Percentiles rank a stretch among this genome's conserved stretches.
These are phyloP conservation scores for Ceratothoa steindachneri DNA, from an alignment of 2,888 invertebrate species.

Conservation along the genomic window DNA sequence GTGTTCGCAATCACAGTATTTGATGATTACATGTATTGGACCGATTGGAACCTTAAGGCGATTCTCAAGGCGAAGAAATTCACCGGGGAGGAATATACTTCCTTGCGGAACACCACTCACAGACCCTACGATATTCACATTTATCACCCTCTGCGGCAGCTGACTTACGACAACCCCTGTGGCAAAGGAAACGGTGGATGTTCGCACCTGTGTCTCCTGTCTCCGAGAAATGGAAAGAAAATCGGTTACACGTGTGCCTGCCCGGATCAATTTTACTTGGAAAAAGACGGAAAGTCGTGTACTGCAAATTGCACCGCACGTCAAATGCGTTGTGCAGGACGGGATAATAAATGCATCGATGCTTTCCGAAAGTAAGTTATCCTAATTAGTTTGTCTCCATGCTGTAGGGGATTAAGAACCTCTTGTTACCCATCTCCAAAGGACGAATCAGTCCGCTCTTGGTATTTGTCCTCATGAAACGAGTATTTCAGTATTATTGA, in stretches of 20 bases:
- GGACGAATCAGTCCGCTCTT: no score
- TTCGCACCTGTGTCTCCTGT: conserved; percentile 87
- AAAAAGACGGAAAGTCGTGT: conserved; percentile 76
- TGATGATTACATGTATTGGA: conserved; percentile 90
- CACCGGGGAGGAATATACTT: conserved; percentile 64
- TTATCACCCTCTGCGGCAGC: conserved; percentile 81
- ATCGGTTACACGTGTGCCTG: conserved; percentile 82
- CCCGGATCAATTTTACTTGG: conserved; percentile 85
- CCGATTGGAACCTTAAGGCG: conserved; percentile 95
- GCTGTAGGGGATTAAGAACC: no score
- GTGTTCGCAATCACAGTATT: conserved; percentile 91
- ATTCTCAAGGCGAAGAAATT: conserved; percentile 89
- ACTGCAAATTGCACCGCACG: conserved; percentile 89
- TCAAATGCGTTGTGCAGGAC: conserved; percentile 69
- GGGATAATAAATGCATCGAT: conserved; percentile 68
- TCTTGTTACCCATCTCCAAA: no score
- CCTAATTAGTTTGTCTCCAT: conserved; percentile 13
- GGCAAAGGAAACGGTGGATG: conserved; percentile 89
- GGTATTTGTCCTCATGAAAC: no score
- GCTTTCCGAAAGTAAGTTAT: conserved; percentile 74
- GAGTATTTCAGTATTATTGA: no score
- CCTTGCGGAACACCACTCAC: conserved; percentile 85
- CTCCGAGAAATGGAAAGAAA: conserved; percentile 72
- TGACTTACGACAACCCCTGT: conserved; percentile 84
- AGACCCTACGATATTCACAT: conserved; percentile 90